Conservation (phyloP, 2,888 invertebrate genomes). For the Polydrusus cervinus region DNA sequence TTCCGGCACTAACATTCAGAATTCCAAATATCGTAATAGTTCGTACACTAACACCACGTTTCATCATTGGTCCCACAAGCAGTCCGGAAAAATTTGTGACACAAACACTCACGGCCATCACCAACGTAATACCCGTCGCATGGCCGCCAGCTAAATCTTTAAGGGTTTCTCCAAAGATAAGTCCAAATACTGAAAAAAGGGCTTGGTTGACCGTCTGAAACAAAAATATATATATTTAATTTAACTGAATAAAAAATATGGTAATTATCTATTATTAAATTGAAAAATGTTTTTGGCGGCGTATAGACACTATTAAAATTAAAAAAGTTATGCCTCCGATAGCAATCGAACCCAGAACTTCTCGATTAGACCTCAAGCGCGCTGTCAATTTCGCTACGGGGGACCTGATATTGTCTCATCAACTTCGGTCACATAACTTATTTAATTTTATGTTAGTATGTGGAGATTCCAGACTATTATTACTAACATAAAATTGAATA, state of each 20-base stretch:
- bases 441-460: too few species aligned
- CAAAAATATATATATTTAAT: slow-evolving; percentile 10
- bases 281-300: too few species aligned
- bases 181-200: slow-evolving; percentile 80
- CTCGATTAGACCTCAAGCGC: too few species aligned
- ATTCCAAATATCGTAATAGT: slow-evolving; percentile 75
- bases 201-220: slow-evolving; percentile 79
- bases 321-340: too few species aligned
- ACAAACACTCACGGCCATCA: slow-evolving; percentile 80
- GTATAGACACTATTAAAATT: too few species aligned
- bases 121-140: slow-evolving; percentile 80
- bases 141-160: slow-evolving; percentile 76
- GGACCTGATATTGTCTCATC: too few species aligned
- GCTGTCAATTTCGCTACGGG: too few species aligned
- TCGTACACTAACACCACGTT: slow-evolving; percentile 72
- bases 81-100: slow-evolving; percentile 79
- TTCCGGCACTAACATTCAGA: slow-evolving; percentile 72
- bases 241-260: not conserved
- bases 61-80: slow-evolving; percentile 80
- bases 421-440: too few species aligned
- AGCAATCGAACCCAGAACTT: too few species aligned
- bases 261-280: too few species aligned
- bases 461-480: too few species aligned
- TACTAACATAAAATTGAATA: too few species aligned
- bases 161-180: slow-evolving; percentile 80